Evolutionary conservation across 2,888 invertebrate genomes (phyloP).

Genomic region (Aphrophora alni): DNA sequence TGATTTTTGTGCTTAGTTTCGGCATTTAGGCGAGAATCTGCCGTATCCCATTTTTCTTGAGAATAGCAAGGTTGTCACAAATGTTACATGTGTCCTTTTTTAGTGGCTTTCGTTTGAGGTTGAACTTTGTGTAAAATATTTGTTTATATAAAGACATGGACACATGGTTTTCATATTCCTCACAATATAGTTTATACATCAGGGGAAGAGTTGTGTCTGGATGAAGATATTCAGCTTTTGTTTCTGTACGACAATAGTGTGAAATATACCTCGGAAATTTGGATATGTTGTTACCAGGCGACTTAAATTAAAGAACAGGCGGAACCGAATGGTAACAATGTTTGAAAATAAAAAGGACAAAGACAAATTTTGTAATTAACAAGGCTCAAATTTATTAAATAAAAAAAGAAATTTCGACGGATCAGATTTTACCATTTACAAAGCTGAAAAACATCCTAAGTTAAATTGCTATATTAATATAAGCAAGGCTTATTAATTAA

Average conservation of each 20-base stretch:
- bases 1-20: background rate
- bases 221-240: constrained; percentile 14
- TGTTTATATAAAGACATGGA: background rate
- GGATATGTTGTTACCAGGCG: too few relatives aligned
- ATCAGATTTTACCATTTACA: too few relatives aligned
- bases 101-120: constrained; percentile 18
- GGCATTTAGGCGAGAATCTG: background rate
- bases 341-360: too few relatives aligned
- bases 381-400: too few relatives aligned
- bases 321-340: too few relatives aligned
- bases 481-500: too few relatives aligned
- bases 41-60: background rate
- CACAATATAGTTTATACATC: constrained; percentile 24
- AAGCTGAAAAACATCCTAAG: too few relatives aligned
- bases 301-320: too few relatives aligned
- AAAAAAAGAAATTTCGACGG: too few relatives aligned
- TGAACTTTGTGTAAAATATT: constrained; percentile 22
- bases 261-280: constrained; percentile 26
- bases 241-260: constrained; percentile 21
- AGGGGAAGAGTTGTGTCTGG: constrained; percentile 19
- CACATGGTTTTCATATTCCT: constrained; percentile 18
- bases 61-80: background rate
- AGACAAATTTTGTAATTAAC: too few relatives aligned
- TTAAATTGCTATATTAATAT: too few relatives aligned
- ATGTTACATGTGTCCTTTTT: constrained; percentile 18